phyloP scores from a whole-genome alignment of 2,888 invertebrate species.

The Fragum fragum region DNA sequence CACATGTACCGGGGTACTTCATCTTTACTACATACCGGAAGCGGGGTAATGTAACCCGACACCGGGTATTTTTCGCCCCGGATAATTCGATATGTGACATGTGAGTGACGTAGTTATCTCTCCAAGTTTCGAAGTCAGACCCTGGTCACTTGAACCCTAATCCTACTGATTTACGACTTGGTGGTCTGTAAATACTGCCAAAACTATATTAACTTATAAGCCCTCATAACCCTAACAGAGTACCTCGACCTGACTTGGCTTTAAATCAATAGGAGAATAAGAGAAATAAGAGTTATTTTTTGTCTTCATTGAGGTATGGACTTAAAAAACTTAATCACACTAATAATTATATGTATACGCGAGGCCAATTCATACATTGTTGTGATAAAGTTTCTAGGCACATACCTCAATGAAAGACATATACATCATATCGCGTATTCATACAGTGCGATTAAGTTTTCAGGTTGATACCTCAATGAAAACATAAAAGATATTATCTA shows the following conservation, averaged over 20 bases:
- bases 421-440: too few species aligned
- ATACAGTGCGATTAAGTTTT: too few species aligned
- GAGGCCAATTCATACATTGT: too few species aligned
- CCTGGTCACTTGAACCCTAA: constrained; percentile 24
- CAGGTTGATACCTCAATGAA: too few species aligned
- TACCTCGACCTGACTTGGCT: not conserved
- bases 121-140: not conserved
- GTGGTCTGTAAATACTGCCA: not conserved
- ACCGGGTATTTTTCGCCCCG: constrained; percentile 39
- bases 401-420: too few species aligned
- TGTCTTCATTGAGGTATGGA: too few species aligned
- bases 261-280: too few species aligned
- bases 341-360: too few species aligned
- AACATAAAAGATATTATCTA: too few species aligned
- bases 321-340: too few species aligned
- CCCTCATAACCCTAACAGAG: not conserved
- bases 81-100: constrained; percentile 10
- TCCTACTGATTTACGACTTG: not conserved
- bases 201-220: not conserved
- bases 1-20: constrained; percentile 48
- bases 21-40: constrained; percentile 38
- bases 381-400: too few species aligned
- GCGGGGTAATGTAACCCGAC: constrained; percentile 27
- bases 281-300: too few species aligned
- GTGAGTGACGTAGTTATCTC: constrained; percentile 24